Percentiles rank a stretch among this genome's conserved stretches.
Evolutionary conservation across 2,888 invertebrate species (phyloP).

Genomic region (Eristalis pertinax): DNA sequence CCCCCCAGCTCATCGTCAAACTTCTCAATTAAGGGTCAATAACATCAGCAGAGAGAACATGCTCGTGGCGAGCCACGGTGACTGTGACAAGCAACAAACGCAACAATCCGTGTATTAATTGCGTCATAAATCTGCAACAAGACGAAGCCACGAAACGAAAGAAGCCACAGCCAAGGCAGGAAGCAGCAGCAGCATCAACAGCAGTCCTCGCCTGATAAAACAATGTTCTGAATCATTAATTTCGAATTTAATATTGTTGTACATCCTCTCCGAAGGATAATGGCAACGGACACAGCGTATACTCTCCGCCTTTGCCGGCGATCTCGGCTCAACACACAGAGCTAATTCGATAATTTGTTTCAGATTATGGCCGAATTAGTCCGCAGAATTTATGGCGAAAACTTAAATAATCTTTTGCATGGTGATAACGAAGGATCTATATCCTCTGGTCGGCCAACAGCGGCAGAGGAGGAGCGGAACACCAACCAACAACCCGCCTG

Average conservation of each 20-base stretch:
- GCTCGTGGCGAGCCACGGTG: neutral
- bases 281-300: neutral
- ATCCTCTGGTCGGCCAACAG: conserved; percentile 38
- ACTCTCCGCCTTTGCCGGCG: neutral
- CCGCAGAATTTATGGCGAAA: conserved; percentile 68
- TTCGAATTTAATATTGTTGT: conserved; percentile 70
- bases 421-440: conserved; percentile 64
- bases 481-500: conserved; percentile 44
- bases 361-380: conserved; percentile 72
- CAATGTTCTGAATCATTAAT: conserved; percentile 71
- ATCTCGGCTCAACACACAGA: conserved; percentile 8
- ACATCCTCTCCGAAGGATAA: conserved; percentile 61
- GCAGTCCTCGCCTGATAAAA: conserved; percentile 48
- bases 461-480: neutral
- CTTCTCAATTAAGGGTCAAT: conserved; percentile 51
- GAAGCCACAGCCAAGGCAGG: conserved; percentile 25
- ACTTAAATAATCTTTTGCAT: conserved; percentile 71
- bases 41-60: conserved; percentile 36
- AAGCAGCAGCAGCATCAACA: neutral
- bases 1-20: conserved; percentile 8
- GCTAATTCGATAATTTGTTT: conserved; percentile 72
- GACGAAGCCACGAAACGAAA: conserved; percentile 28
- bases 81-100: conserved; percentile 60
- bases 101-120: conserved; percentile 69
- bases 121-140: conserved; percentile 68